Conservation (phyloP, 1,140 invertebrate species). For the Psilanteris sp. region DNA sequence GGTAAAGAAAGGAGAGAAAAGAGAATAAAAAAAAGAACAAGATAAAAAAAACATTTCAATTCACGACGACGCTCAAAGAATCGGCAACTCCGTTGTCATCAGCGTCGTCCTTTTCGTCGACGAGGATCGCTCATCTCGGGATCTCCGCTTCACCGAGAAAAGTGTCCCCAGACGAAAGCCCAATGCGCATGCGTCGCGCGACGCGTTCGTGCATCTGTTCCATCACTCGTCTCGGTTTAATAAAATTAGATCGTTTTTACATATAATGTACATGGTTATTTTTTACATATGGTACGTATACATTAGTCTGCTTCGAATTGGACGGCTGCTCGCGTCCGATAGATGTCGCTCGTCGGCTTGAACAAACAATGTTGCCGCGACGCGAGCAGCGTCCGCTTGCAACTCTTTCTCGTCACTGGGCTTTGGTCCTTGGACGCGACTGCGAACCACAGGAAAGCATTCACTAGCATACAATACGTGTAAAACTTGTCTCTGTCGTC, state of each 20-base stretch:
- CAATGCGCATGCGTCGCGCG: constrained; percentile 20
- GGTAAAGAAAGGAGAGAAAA: constrained; percentile 36
- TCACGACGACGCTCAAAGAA: constrained; percentile 29
- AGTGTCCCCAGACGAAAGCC: constrained; percentile 34
- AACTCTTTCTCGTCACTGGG: constrained; percentile 31
- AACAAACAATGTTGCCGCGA: neutral
- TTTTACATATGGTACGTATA: constrained; percentile 50
- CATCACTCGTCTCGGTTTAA: constrained; percentile 14
- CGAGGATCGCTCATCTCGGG: neutral
- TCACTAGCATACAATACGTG: constrained; percentile 56
- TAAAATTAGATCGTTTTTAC: constrained; percentile 46
- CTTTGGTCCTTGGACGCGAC: constrained; percentile 39
- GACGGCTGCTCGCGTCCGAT: constrained; percentile 2
- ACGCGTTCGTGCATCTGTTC: too few species aligned
- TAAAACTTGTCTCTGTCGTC: constrained; percentile 33
- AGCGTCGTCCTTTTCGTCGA: constrained; percentile 13
- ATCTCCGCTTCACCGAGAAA: constrained; percentile 2
- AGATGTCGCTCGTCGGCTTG: too few species aligned
- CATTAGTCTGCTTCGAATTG: constrained; percentile 26
- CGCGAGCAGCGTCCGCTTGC: constrained; percentile 8
- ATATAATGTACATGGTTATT: constrained; percentile 45
- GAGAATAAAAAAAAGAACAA: constrained; percentile 32
- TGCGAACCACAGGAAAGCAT: constrained; percentile 41
- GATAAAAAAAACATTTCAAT: constrained; percentile 23
- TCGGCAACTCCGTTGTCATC: constrained; percentile 4